phyloP scores from a whole-genome alignment of 1,140 invertebrate species.

The Euura saliciscinereae region DNA sequence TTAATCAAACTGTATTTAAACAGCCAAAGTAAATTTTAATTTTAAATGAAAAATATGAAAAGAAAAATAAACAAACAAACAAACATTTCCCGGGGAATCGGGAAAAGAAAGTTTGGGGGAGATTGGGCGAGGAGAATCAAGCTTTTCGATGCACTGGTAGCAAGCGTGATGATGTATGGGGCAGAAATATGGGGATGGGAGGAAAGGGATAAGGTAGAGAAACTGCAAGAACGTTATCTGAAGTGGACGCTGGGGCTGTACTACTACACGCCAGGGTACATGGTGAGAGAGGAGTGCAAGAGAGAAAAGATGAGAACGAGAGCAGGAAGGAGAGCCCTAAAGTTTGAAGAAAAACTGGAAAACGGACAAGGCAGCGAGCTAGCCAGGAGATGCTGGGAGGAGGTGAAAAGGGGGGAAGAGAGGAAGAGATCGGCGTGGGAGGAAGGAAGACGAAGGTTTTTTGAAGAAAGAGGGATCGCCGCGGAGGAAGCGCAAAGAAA shows the following conservation, averaged over 20 bases:
- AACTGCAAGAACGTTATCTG: neutral
- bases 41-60: too few species aligned
- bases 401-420: neutral
- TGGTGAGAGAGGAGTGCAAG: neutral
- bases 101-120: too few species aligned
- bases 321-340: neutral
- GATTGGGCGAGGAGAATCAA: too few species aligned
- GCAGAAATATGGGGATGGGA: too few species aligned
- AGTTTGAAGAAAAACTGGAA: neutral
- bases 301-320: neutral
- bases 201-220: too few species aligned
- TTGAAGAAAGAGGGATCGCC: neutral
- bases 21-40: neutral
- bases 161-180: too few species aligned
- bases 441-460: neutral
- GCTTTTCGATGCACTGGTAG: too few species aligned
- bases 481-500: neutral
- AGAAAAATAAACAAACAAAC: too few species aligned
- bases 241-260: neutral
- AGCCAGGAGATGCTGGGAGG: neutral
- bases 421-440: neutral
- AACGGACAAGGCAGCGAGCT: neutral
- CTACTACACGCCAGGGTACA: neutral
- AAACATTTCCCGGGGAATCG: too few species aligned
- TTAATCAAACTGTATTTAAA: constrained; percentile 5